Conservation (phyloP, 2,797 vertebrate genomes). For the Danio albolineatus region DNA sequence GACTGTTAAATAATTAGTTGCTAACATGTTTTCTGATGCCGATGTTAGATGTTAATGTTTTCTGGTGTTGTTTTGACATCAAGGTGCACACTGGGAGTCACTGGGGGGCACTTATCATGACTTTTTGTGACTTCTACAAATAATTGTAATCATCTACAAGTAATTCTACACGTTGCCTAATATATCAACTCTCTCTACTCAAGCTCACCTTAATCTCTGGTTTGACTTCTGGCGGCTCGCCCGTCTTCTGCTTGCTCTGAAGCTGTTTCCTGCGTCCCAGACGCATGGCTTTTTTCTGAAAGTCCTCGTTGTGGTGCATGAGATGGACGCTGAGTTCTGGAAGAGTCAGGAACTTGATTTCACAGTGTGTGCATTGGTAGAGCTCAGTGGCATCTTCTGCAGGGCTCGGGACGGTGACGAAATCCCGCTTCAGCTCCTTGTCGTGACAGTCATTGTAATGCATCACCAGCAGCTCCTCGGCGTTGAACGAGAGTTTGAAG, state of each 20-base stretch:
- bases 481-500: constrained; percentile 92
- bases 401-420: constrained; percentile 81
- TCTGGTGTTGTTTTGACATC: too few species aligned
- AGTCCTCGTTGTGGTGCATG: constrained; percentile 92
- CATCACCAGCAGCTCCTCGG: constrained; percentile 90
- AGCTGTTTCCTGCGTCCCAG: constrained; percentile 92
- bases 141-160: too few species aligned
- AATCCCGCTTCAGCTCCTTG: constrained; percentile 94
- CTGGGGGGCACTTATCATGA: too few species aligned
- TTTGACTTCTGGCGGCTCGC: constrained; percentile 84
- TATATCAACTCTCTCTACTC: too few species aligned
- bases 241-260: constrained; percentile 89
- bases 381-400: constrained; percentile 83
- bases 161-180: too few species aligned
- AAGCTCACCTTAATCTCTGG: constrained; percentile 86
- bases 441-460: constrained; percentile 97
- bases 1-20: too few species aligned
- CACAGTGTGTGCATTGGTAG: constrained; percentile 96
- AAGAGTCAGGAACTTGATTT: constrained; percentile 87
- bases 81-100: too few species aligned
- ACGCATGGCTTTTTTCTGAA: constrained; percentile 92
- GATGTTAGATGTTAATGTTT: too few species aligned
- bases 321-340: constrained; percentile 89
- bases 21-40: too few species aligned
- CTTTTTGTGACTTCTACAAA: too few species aligned